A percentile compares a stretch with the other conserved stretches of the same genome.
phyloP scores from a whole-genome alignment of 2,888 invertebrate genomes.

The Scaptomyza cyrtandrae region DNA sequence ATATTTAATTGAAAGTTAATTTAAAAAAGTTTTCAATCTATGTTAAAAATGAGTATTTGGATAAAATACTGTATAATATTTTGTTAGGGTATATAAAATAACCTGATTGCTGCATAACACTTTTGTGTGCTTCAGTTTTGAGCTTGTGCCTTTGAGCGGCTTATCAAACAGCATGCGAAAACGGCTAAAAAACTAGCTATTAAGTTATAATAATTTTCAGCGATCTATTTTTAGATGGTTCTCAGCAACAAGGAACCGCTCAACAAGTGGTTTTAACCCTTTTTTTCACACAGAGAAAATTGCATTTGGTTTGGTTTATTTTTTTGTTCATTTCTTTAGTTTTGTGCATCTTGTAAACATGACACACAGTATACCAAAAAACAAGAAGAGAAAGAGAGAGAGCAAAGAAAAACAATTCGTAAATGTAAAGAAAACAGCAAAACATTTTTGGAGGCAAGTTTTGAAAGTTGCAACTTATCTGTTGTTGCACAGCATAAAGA shows the following conservation, averaged over 20 bases:
- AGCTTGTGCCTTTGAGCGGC: neutral
- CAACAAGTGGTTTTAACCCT: slow-evolving; percentile 62
- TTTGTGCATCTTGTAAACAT: slow-evolving; percentile 53
- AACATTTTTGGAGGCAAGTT: slow-evolving; percentile 72
- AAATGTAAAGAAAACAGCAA: slow-evolving; percentile 68
- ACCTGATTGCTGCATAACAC: neutral
- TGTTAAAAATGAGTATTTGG: no score
- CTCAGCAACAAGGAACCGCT: slow-evolving; percentile 10
- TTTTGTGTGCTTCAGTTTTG: neutral
- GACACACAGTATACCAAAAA: slow-evolving; percentile 31
- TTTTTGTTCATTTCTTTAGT: neutral
- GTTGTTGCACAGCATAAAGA: slow-evolving; percentile 58
- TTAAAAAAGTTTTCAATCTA: no score
- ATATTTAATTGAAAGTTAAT: no score
- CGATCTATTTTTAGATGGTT: slow-evolving; percentile 20
- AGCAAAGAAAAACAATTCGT: slow-evolving; percentile 41
- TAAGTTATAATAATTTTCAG: slow-evolving; percentile 55
- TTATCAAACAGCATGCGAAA: neutral
- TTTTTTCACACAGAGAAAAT: slow-evolving; percentile 38
- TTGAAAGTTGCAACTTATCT: slow-evolving; percentile 81
- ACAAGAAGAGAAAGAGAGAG: neutral
- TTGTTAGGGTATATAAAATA: neutral
- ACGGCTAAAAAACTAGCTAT: slow-evolving; percentile 33
- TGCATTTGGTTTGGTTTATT: slow-evolving; percentile 51
- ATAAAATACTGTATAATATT: neutral